These are phyloP conservation scores for Tupiocoris notatus DNA, from an alignment of 2,888 invertebrate genomes.

Conservation along the genomic window DNA sequence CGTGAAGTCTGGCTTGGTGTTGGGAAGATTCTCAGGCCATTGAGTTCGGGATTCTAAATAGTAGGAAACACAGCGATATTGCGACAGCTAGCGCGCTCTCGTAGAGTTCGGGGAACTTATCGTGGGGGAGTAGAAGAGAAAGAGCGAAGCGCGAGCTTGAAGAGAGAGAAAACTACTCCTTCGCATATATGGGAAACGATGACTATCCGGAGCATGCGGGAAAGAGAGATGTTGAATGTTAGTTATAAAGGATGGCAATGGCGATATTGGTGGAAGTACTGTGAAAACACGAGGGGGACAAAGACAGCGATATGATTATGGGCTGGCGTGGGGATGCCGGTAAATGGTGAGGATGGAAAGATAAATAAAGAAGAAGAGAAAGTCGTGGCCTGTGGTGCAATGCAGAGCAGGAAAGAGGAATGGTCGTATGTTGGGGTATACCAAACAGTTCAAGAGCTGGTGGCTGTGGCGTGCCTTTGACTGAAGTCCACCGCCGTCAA, in stretches of 20 bases:
- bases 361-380: conserved; percentile 28
- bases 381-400: conserved; percentile 15
- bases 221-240: conserved; percentile 20
- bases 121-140: background rate
- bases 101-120: background rate
- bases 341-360: conserved; percentile 15
- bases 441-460: too few relatives aligned
- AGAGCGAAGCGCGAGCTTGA: background rate
- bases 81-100: conserved; percentile 7
- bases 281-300: conserved; percentile 21
- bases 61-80: conserved; percentile 23
- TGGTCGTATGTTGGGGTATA: too few relatives aligned
- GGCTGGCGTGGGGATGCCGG: background rate
- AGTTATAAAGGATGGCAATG: conserved; percentile 18
- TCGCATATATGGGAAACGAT: background rate
- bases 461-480: too few relatives aligned
- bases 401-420: background rate
- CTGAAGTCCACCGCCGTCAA: too few relatives aligned
- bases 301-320: conserved; percentile 4
- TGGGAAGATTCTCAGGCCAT: conserved; percentile 24
- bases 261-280: conserved; percentile 26
- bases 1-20: background rate
- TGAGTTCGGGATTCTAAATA: conserved; percentile 19
- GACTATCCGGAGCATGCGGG: background rate
- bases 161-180: too few relatives aligned